These are phyloP conservation scores for Takifugu bimaculatus DNA, from an alignment of 2,113 vertebrate species.

Conservation along the genomic window DNA sequence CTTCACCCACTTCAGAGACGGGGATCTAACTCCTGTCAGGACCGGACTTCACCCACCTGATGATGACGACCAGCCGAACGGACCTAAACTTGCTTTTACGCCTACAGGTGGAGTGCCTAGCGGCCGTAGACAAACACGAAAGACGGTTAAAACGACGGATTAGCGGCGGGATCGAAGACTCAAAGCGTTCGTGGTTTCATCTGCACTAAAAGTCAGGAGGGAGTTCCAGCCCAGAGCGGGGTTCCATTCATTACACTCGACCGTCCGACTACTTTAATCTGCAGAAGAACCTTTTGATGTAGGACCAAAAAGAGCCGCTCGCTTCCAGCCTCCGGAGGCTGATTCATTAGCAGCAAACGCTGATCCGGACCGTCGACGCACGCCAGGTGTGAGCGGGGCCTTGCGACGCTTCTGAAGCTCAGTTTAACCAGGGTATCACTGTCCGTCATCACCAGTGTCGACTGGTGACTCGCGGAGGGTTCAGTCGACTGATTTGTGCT, in stretches of 20 bases:
- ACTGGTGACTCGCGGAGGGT: too few species aligned
- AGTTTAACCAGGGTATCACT: slow-evolving; percentile 68
- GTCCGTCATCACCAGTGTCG: slow-evolving; percentile 31
- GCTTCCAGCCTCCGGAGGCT: too few species aligned
- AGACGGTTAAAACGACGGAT: neutral
- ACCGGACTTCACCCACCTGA: slow-evolving; percentile 21
- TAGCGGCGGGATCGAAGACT: too few species aligned
- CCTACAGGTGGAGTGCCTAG: neutral
- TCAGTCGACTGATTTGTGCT: slow-evolving; percentile 66
- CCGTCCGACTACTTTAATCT: too few species aligned
- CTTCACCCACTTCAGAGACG: slow-evolving; percentile 13
- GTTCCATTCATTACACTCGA: too few species aligned
- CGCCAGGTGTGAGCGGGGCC: slow-evolving; percentile 52
- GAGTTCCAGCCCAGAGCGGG: too few species aligned
- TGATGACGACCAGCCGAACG: neutral
- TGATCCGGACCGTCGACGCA: slow-evolving; percentile 53
- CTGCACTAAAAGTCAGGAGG: too few species aligned
- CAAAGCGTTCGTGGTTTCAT: too few species aligned
- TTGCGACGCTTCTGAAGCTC: slow-evolving; percentile 66
- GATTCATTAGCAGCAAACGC: slow-evolving; percentile 1
- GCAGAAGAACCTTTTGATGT: too few species aligned
- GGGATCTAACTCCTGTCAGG: slow-evolving; percentile 15
- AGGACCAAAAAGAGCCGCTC: too few species aligned
- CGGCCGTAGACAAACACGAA: neutral
- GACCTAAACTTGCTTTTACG: neutral